phyloP scores from a whole-genome alignment of 2,797 vertebrate genomes.

The Cetoscarus ocellatus region DNA sequence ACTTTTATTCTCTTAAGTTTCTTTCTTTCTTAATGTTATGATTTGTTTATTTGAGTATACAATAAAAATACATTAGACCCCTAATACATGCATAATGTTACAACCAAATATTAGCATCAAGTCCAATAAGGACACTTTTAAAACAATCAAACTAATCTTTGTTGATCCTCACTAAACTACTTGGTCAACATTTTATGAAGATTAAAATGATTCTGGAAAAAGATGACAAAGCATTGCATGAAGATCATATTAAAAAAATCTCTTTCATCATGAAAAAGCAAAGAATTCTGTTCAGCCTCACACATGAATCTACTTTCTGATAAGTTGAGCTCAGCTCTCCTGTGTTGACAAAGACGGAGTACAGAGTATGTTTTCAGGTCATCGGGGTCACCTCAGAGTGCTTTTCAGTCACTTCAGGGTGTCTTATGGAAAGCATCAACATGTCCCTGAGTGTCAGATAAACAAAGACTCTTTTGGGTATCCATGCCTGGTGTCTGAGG shows the following conservation, averaged over 20 bases:
- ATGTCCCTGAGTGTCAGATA: slow-evolving; percentile 33
- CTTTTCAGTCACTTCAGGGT: slow-evolving; percentile 19
- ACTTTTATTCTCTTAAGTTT: too few relatives aligned
- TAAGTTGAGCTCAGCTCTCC: slow-evolving; percentile 10
- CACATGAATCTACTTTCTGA: slow-evolving; percentile 5
- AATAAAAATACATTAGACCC: too few relatives aligned
- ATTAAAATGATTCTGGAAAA: neutral
- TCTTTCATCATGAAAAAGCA: neutral
- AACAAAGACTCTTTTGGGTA: slow-evolving; percentile 22
- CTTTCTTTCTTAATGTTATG: too few relatives aligned
- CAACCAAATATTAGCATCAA: too few relatives aligned
- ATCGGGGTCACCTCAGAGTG: slow-evolving; percentile 33
- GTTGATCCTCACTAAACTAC: too few relatives aligned
- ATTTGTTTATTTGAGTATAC: too few relatives aligned
- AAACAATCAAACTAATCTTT: too few relatives aligned
- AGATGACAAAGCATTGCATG: neutral
- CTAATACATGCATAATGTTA: too few relatives aligned
- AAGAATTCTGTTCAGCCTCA: neutral
- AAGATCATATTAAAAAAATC: neutral
- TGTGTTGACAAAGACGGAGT: slow-evolving; percentile 29
- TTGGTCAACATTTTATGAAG: neutral
- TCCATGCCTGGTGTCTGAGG: neutral
- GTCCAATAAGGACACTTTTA: too few relatives aligned
- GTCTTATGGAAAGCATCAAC: slow-evolving; percentile 53
- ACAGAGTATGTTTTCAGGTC: slow-evolving; percentile 51